These are phyloP conservation scores for Alsophila aescularia DNA, from an alignment of 2,888 invertebrate genomes.

Conservation along the genomic window DNA sequence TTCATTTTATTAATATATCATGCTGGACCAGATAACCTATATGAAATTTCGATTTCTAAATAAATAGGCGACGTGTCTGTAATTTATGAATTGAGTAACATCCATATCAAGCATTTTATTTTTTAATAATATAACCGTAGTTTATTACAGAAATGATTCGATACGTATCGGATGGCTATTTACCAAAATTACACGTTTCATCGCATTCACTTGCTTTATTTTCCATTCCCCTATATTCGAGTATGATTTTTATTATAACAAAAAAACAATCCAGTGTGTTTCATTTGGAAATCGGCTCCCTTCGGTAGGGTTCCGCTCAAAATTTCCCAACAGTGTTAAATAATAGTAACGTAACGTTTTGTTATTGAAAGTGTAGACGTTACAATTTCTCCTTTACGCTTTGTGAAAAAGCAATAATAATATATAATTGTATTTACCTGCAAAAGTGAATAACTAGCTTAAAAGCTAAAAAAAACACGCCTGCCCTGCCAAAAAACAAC, in stretches of 20 bases:
- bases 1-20: too few relatives aligned
- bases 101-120: constrained; percentile 24
- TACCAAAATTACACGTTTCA: constrained; percentile 80
- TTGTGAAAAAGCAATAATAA: too few relatives aligned
- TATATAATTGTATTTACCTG: neutral
- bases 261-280: constrained; percentile 49
- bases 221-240: constrained; percentile 74
- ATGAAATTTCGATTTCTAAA: neutral
- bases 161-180: constrained; percentile 81
- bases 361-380: too few relatives aligned
- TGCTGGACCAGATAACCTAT: too few relatives aligned
- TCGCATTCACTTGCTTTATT: constrained; percentile 75
- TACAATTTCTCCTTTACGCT: too few relatives aligned
- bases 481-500: too few relatives aligned
- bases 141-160: constrained; percentile 74
- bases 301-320: constrained; percentile 47
- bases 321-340: neutral
- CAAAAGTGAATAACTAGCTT: constrained; percentile 27
- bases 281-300: constrained; percentile 36
- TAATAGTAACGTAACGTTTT: too few relatives aligned
- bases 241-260: constrained; percentile 67
- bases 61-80: constrained; percentile 5
- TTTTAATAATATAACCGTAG: constrained; percentile 45
- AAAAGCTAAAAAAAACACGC: too few relatives aligned
- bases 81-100: constrained; percentile 20